These are phyloP conservation scores for Plagodis pulveraria DNA, from an alignment of 2,888 invertebrate genomes.

Conservation along the genomic window DNA sequence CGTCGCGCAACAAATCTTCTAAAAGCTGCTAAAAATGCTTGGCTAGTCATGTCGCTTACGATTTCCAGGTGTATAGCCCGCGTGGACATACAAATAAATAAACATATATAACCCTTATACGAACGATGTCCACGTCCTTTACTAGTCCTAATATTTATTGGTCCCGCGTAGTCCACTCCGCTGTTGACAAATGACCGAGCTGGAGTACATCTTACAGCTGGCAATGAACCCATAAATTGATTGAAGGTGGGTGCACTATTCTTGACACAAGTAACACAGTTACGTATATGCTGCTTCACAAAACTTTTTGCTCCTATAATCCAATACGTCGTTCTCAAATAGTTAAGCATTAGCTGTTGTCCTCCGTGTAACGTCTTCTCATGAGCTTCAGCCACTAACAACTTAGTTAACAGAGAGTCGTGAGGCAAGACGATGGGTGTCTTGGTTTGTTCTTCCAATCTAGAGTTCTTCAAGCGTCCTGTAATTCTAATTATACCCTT, in stretches of 20 bases:
- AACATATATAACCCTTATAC: no score
- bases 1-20: no score
- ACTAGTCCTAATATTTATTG: background rate
- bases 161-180: slow-evolving; percentile 2
- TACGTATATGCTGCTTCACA: background rate
- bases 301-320: background rate
- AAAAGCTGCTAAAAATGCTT: no score
- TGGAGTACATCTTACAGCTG: background rate
- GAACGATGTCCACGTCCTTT: slow-evolving; percentile 1
- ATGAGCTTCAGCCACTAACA: background rate
- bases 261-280: background rate
- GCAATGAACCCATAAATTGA: background rate
- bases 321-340: background rate
- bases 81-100: no score
- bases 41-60: no score
- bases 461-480: background rate
- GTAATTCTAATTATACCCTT: background rate
- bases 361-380: background rate
- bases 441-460: background rate
- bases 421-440: background rate
- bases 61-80: no score
- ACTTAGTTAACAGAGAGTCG: background rate
- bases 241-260: background rate
- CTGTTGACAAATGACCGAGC: background rate
- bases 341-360: background rate